Evolutionary conservation across 2,113 vertebrate species (phyloP), one percentile per base, ranked within the genome.

Genomic region (Lophura nycthemera): DNA sequence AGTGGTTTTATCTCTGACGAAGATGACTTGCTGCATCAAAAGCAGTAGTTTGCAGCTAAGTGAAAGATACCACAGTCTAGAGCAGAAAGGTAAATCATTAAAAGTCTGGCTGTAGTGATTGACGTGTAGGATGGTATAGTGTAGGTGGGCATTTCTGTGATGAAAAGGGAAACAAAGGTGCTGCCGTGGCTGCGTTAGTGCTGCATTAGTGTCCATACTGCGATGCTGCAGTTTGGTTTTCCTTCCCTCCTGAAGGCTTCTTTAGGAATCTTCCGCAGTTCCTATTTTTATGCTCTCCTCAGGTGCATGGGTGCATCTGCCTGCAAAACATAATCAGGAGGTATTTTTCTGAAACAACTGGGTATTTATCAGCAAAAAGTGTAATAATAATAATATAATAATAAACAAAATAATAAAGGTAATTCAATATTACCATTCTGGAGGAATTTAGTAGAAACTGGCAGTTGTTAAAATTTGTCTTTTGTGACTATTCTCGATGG

Each of bases 101-200:
- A 3, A 29, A 5, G 4, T n/a, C 59, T 47, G 29, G 3, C 36
- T 78, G 20, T 32, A 4, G 17, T n/a, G 0, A 5, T 0, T 32
- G 17, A 19, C 24, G 19, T 61, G 1, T 3, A 18, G 34, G 36
- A 7, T 13, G 10, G 6, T 40, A 22, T 10, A 7, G 43, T 40
- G 56, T 13, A 30, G 17, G 27, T 59, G 56, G 48, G 18, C 15
- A 6, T 76, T 85, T 64, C 38, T 19, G 24, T 60, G 24, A 3
- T 38, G 19, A 8, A 29, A 10, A 73, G 36, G 59, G 60, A 42
- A 60, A 6, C 3, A 13, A 8, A 24, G 22, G 36, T 70, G n/a
- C 45, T 80, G 32, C 25, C 0, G 0, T 24, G 36, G 29, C 42
- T 34, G 11, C 0, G 0, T 2, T 60, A 20, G 32, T 42, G 42